Base-by-base conservation (phyloP, 2,113 vertebrate species). In the Platycercus adscitus region DNA sequence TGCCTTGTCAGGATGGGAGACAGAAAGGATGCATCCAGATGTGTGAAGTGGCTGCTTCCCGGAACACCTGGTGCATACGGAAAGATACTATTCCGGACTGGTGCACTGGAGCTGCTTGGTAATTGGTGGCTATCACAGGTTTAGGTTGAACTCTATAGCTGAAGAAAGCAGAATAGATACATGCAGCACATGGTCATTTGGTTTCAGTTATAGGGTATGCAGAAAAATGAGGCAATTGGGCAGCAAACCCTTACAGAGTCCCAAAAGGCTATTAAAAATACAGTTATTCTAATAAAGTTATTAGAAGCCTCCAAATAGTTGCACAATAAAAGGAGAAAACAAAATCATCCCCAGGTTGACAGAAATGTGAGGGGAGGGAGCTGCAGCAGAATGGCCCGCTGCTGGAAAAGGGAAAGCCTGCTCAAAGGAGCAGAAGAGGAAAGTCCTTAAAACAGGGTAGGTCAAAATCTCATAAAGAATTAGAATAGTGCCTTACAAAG, bases 321-420 rank as follows among this genome's bases (percentile, higher is more conserved):
- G 37, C 15, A 56, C 4, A 65, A 39, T 37, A 44, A 68, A 77
- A 73, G 19, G 5, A 47, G n/a, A 41, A 64, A 61, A 25, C 11
- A 44, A 20, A 71, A 20, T n/a, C 4, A 29, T 43, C 1, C 2
- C 6, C 2, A 15, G n/a, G 25, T 61, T 31, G 33, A 20, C 3
- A 52, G 47, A 52, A 66, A 50, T 0, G 2, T 39, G 17, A 50
- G 24, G 17, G 28, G 16, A 65, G 33, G 9, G 11, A 17, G 21
- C 26, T 60, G 61, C 31, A 52, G 20, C 43, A 85, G 71, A 75
- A 55, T 31, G 18, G 7, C 13, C 35, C 35, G 28, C 29, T 64
- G 20, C 75, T 85, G 21, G 56, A 47, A 68, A 68, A n/a, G 12
- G 37, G 23, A 80, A 77, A 80, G 18, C 26, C 39, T 76, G 20